Evolutionary conservation across 2,888 invertebrate genomes (phyloP).

Genomic region (Sepiola atlantica): DNA sequence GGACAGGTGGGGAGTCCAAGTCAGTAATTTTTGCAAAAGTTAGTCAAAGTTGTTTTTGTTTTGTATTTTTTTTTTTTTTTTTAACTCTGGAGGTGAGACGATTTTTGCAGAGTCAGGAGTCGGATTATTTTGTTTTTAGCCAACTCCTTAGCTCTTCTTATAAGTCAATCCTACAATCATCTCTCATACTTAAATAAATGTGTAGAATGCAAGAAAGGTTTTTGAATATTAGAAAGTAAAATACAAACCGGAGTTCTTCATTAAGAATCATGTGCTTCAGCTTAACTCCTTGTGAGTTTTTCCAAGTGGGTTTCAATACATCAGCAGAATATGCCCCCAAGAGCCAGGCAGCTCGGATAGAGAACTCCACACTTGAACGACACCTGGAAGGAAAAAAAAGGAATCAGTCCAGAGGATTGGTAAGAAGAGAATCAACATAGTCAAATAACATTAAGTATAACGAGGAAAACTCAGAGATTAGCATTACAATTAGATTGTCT

Average conservation of each 20-base stretch:
- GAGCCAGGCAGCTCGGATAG: constrained; percentile 95
- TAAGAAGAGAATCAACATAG: neutral
- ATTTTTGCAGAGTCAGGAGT: too few species aligned
- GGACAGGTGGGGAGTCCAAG: too few species aligned
- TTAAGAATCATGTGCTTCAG: constrained; percentile 84
- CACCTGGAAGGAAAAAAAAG: constrained; percentile 79
- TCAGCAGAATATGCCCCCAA: constrained; percentile 90
- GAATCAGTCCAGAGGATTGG: neutral
- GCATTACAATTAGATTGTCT: neutral
- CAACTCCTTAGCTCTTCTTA: too few species aligned
- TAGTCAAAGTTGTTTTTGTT: too few species aligned
- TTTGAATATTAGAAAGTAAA: neutral
- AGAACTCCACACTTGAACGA: constrained; percentile 95
- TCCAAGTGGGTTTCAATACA: constrained; percentile 79
- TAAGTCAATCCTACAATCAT: too few species aligned
- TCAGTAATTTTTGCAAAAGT: too few species aligned
- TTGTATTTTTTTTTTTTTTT: too few species aligned
- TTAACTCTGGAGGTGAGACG: too few species aligned
- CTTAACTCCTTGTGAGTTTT: constrained; percentile 85
- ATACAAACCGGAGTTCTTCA: constrained; percentile 79
- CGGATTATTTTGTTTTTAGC: too few species aligned
- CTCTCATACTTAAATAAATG: too few species aligned
- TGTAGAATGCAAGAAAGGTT: too few species aligned
- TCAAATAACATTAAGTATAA: neutral
- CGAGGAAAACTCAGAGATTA: neutral